phyloP scores from a whole-genome alignment of 2,113 vertebrate species.

The Thamnophis sirtalis region DNA sequence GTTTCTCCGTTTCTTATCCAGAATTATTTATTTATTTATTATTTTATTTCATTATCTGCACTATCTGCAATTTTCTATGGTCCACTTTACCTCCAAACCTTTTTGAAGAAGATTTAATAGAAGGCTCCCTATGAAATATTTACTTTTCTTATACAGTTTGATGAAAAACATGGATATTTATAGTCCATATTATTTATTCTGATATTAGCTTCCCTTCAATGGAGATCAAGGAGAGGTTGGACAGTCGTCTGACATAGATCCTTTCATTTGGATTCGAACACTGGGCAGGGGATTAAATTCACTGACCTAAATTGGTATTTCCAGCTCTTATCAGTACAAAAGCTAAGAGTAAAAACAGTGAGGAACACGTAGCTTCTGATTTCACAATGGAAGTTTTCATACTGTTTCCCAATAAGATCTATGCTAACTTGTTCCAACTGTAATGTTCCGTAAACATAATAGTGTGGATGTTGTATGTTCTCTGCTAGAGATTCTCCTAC shows the following conservation, averaged over 20 bases:
- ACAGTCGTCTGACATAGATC: neutral
- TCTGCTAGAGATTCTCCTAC: neutral
- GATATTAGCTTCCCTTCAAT: neutral
- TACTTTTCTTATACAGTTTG: neutral
- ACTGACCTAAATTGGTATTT: neutral
- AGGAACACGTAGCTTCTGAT: neutral
- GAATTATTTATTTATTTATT: too few relatives aligned
- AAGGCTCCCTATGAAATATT: neutral
- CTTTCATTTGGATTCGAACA: neutral
- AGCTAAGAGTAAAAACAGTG: neutral
- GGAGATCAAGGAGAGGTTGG: neutral
- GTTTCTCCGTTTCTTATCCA: too few relatives aligned
- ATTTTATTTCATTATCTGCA: neutral
- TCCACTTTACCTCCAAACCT: neutral
- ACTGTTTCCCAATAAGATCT: too few relatives aligned
- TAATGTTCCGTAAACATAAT: neutral
- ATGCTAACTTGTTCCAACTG: neutral
- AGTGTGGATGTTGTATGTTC: neutral
- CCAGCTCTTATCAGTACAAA: neutral
- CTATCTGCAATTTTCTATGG: neutral
- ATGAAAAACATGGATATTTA: neutral
- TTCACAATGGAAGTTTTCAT: neutral
- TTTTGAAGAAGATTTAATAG: neutral
- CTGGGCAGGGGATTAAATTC: neutral
- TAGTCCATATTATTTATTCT: neutral